These are phyloP conservation scores for Dinomys branickii DNA, from an alignment of 2,113 vertebrate species.

Conservation along the genomic window DNA sequence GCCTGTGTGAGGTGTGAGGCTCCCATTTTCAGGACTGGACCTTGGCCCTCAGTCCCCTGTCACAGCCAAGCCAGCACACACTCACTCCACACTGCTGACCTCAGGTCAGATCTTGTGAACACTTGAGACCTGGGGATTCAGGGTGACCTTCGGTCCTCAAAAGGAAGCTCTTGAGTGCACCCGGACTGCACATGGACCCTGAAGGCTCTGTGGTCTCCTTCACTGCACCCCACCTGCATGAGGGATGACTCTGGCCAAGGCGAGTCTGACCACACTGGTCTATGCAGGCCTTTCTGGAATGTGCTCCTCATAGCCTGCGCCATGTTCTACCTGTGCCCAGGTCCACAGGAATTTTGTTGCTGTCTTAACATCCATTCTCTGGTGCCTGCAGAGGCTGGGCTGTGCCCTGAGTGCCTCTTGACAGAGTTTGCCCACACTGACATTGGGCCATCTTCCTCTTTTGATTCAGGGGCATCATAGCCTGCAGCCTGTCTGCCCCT, in stretches of 20 bases:
- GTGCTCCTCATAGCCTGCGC: not conserved
- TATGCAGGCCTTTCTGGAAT: not conserved
- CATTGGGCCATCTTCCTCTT: not conserved
- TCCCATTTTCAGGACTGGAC: accelerated
- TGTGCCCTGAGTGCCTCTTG: accelerated
- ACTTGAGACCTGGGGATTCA: not conserved
- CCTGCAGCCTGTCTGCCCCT: accelerated
- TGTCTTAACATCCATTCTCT: accelerated
- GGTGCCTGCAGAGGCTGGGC: not conserved
- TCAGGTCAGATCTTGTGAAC: not conserved
- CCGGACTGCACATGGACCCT: not conserved
- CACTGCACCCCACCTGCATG: not conserved
- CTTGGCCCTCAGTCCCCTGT: accelerated
- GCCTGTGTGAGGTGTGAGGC: accelerated
- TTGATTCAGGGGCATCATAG: no score
- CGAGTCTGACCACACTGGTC: not conserved
- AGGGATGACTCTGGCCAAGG: not conserved
- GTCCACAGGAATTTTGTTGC: accelerated
- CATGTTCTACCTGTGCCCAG: accelerated
- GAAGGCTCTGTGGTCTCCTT: not conserved
- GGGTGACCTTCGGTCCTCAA: not conserved
- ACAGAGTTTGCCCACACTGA: not conserved
- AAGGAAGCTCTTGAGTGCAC: not conserved
- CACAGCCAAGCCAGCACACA: accelerated
- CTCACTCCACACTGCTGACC: not conserved